Evolutionary conservation across 2,113 vertebrate species (phyloP).

Genomic region (Nothobranchius kuhntae): DNA sequence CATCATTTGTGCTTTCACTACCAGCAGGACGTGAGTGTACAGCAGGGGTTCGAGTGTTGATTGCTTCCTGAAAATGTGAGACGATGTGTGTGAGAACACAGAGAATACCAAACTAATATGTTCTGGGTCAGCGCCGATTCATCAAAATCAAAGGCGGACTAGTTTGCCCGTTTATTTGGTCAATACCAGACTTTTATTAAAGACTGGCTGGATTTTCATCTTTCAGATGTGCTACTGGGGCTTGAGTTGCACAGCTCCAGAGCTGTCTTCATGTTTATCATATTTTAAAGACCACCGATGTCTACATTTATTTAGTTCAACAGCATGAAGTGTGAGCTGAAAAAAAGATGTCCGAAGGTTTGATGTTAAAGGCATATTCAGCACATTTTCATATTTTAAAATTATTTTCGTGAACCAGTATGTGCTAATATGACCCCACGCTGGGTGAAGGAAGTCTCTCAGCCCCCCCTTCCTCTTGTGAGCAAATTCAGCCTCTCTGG

Average conservation of each 20-base stretch:
- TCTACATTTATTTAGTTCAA: constrained; percentile 1
- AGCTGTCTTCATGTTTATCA: background rate
- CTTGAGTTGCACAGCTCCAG: background rate
- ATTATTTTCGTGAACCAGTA: too few species aligned
- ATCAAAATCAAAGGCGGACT: background rate
- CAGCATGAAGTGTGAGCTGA: too few species aligned
- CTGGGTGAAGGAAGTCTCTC: too few species aligned
- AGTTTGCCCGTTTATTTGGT: background rate
- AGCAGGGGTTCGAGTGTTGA: constrained; percentile 19
- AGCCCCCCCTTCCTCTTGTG: too few species aligned
- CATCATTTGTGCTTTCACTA: constrained; percentile 5
- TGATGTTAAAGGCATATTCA: too few species aligned
- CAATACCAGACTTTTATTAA: constrained; percentile 10
- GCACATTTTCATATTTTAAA: too few species aligned
- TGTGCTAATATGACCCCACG: too few species aligned
- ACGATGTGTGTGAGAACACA: background rate
- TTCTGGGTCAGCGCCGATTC: background rate
- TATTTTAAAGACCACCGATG: background rate
- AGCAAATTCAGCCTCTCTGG: too few species aligned
- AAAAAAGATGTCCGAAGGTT: too few species aligned
- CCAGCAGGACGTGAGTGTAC: background rate
- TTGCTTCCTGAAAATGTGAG: constrained; percentile 20
- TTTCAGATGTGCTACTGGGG: background rate
- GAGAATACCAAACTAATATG: constrained; percentile 11
- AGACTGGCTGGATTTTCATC: background rate